Percentiles rank a stretch among this genome's conserved stretches.
phyloP scores from a whole-genome alignment of 2,797 vertebrate species.

The Pseudochromis fuscus region DNA sequence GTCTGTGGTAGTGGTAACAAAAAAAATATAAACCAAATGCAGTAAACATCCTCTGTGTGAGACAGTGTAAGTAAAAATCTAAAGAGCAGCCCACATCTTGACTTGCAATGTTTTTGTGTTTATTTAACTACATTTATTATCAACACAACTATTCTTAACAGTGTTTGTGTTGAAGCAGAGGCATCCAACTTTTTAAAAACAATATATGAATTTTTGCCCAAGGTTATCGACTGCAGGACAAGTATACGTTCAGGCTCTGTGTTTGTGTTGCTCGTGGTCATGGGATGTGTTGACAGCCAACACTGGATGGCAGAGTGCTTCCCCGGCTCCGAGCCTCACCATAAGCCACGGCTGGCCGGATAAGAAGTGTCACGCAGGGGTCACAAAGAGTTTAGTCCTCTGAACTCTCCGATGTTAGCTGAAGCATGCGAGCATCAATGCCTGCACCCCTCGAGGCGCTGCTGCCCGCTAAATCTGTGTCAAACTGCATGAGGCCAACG shows the following conservation, averaged over 20 bases:
- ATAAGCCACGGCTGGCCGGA: slow-evolving; percentile 63
- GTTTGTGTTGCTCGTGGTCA: neutral
- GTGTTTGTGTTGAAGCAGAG: neutral
- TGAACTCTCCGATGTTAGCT: slow-evolving; percentile 74
- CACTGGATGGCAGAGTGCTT: slow-evolving; percentile 26
- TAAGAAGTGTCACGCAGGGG: slow-evolving; percentile 65
- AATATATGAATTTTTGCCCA: neutral
- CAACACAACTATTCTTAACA: neutral
- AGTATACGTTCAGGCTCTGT: neutral
- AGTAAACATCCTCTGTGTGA: too few relatives aligned
- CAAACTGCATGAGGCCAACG: slow-evolving; percentile 58
- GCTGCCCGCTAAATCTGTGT: slow-evolving; percentile 75
- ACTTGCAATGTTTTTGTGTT: too few relatives aligned
- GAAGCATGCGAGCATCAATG: slow-evolving; percentile 67
- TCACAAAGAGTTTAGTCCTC: slow-evolving; percentile 69
- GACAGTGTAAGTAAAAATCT: too few relatives aligned
- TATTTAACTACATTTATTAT: too few relatives aligned
- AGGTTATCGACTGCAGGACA: slow-evolving; percentile 4
- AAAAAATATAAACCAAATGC: too few relatives aligned
- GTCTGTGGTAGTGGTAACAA: too few relatives aligned
- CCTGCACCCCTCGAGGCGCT: slow-evolving; percentile 46
- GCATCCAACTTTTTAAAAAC: too few relatives aligned
- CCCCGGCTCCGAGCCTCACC: slow-evolving; percentile 30
- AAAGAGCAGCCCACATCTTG: too few relatives aligned
- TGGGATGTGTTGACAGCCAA: slow-evolving; percentile 35